phyloP scores from a whole-genome alignment of 37 sponge, comb jelly and placozoan genomes.

The Ephydatia muelleri region DNA sequence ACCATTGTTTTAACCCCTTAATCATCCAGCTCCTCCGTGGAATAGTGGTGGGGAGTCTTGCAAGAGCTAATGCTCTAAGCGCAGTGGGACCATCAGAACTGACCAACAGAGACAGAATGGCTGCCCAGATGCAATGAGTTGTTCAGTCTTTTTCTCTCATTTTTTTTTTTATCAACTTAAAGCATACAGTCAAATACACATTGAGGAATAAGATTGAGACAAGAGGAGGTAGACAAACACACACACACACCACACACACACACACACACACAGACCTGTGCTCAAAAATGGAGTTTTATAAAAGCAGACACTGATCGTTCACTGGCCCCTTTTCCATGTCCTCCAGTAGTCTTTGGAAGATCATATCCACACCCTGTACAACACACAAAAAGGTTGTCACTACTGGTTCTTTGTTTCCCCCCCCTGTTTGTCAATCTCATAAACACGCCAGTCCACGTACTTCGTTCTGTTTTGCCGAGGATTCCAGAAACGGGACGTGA shows the following conservation, averaged over 20 bases:
- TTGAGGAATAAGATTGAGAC: background rate
- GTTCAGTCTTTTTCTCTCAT: background rate
- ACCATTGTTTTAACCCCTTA: background rate
- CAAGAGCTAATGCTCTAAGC: slow-evolving; percentile 50
- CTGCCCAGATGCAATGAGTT: background rate
- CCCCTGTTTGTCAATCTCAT: background rate
- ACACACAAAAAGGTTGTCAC: background rate
- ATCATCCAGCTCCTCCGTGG: slow-evolving; percentile 32
- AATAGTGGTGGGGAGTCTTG: slow-evolving; percentile 45
- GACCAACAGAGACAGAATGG: background rate
- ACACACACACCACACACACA: no score
- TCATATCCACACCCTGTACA: slow-evolving; percentile 68
- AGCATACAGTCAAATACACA: background rate
- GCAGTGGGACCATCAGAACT: background rate
- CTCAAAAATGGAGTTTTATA: background rate
- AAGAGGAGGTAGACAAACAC: background rate
- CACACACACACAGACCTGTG: slow-evolving; percentile 19
- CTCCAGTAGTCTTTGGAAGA: slow-evolving; percentile 69
- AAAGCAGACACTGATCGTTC: slow-evolving; percentile 7
- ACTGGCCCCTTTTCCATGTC: slow-evolving; percentile 77
- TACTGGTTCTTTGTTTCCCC: background rate
- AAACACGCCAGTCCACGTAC: slow-evolving; percentile 13
- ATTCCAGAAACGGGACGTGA: slow-evolving; percentile 85
- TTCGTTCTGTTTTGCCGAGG: slow-evolving; percentile 93
- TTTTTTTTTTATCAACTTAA: background rate